Evolutionary conservation across 2,797 vertebrate genomes (phyloP).

Genomic region (Selene dorsalis): DNA sequence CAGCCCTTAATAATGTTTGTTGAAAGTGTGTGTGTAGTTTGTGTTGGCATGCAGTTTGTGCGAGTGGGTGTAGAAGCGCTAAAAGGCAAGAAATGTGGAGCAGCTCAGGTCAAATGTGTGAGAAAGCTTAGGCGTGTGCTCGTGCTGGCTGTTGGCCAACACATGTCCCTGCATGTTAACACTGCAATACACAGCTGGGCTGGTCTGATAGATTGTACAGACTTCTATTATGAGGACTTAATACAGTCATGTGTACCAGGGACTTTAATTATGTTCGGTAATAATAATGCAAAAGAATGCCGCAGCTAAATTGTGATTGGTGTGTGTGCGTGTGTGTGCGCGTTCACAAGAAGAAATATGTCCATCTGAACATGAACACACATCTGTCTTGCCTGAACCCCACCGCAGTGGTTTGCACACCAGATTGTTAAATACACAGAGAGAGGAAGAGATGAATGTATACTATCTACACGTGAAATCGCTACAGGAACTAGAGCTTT

Average conservation of each 20-base stretch:
- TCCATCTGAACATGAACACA: not conserved
- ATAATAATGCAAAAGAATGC: not conserved
- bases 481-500: not conserved
- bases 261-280: not conserved
- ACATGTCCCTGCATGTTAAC: constrained; percentile 59
- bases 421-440: not conserved
- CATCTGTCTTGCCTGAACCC: not conserved
- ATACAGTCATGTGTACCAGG: constrained; percentile 1
- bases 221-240: not conserved
- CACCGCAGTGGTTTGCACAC: too few relatives aligned
- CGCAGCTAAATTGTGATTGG: not conserved
- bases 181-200: constrained; percentile 32
- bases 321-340: not conserved
- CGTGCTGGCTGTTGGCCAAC: constrained; percentile 37
- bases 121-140: constrained; percentile 54
- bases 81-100: constrained; percentile 43
- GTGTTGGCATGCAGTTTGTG: constrained; percentile 9
- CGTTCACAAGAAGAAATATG: not conserved
- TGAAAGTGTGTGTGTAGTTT: constrained; percentile 16
- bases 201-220: constrained; percentile 15
- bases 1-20: constrained; percentile 43
- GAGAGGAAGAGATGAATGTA: not conserved
- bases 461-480: not conserved
- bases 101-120: constrained; percentile 43
- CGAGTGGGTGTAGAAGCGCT: constrained; percentile 28